phyloP scores from a whole-genome alignment of 1,140 invertebrate genomes.

The Protaetia brevitarsis region DNA sequence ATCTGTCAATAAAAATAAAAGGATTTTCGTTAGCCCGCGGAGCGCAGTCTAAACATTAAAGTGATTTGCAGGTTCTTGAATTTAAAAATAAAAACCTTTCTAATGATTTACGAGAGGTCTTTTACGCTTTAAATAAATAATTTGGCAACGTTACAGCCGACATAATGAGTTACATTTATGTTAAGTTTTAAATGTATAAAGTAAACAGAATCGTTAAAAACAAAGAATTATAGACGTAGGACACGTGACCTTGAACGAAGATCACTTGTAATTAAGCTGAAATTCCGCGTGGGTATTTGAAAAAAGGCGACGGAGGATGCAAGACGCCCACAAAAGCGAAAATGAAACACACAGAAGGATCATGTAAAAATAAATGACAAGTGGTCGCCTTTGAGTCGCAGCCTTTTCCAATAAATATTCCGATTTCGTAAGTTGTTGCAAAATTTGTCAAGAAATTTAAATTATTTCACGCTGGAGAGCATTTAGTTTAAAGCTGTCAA shows the following conservation, averaged over 20 bases:
- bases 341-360: too few species aligned
- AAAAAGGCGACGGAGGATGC: background rate
- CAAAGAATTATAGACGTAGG: background rate
- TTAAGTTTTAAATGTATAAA: slow-evolving; percentile 15
- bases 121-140: slow-evolving; percentile 16
- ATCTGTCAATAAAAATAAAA: slow-evolving; percentile 14
- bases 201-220: slow-evolving; percentile 14
- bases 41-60: background rate
- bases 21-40: background rate
- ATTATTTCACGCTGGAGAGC: background rate
- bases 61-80: slow-evolving; percentile 15
- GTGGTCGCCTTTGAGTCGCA: slow-evolving; percentile 2
- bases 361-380: slow-evolving; percentile 21
- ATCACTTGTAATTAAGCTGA: slow-evolving; percentile 10
- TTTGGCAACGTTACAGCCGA: slow-evolving; percentile 5
- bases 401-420: slow-evolving; percentile 1
- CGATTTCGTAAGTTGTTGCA: background rate
- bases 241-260: background rate
- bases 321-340: too few species aligned
- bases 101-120: slow-evolving; percentile 15
- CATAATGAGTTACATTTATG: slow-evolving; percentile 10
- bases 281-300: background rate
- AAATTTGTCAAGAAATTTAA: background rate
- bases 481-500: background rate
- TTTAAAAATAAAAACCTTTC: slow-evolving; percentile 15